Conservation (phyloP, 2,113 vertebrate genomes). For the Geococcyx californianus region DNA sequence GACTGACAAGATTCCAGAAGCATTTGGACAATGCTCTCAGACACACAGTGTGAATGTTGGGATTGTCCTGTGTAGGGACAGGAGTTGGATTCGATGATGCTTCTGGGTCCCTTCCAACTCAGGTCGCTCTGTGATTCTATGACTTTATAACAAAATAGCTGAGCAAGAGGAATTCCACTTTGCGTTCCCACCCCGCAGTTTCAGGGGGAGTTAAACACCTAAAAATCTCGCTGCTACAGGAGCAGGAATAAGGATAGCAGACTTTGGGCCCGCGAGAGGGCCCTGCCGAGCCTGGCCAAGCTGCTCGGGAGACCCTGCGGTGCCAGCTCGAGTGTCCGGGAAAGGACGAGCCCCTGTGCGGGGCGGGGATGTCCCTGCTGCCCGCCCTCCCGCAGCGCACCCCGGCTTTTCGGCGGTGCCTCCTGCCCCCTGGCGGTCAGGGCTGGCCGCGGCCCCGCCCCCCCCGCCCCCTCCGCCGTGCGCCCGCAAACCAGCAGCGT, state of each 20-base stretch:
- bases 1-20: no score
- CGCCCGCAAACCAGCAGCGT: accelerated
- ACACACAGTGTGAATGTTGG: no score
- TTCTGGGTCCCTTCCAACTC: no score
- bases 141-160: background rate
- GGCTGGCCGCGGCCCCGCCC: no score
- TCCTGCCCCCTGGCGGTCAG: conserved; percentile 20
- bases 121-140: no score
- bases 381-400: background rate
- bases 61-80: no score
- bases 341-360: accelerated
- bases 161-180: background rate
- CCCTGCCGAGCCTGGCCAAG: accelerated
- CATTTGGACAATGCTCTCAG: no score
- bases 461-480: background rate
- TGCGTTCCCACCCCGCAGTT: background rate
- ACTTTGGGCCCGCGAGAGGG: background rate
- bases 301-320: accelerated
- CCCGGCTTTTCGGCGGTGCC: background rate
- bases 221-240: accelerated
- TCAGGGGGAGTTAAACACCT: background rate
- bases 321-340: accelerated
- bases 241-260: background rate
- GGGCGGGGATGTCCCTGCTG: accelerated
- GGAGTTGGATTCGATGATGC: no score